Evolutionary conservation across 2,888 invertebrate species (phyloP), one percentile per base, ranked within the genome.

Genomic region (Onchidella celtica): DNA sequence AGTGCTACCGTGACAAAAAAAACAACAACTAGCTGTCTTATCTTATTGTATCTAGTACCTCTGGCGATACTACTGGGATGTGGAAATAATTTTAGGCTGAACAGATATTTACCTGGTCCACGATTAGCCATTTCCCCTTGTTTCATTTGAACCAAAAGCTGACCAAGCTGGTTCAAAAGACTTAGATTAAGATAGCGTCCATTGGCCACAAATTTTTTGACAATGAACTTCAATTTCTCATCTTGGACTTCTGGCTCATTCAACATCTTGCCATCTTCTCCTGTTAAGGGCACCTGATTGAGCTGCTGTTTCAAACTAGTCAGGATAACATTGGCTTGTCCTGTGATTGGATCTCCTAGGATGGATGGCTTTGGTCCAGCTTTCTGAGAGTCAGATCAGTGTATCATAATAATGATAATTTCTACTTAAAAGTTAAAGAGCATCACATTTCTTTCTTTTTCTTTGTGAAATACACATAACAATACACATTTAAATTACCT

Each of bases 291-390:
- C 57, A 82, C 78, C 70, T 84, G 82, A 65, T 85, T 85, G 74
- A 89, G 82, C 77, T 89, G 88, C 68, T 86, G 83, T 73, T 87
- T 85, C 24, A 94, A 90, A 87, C 93, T 94, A 86, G 94, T 93
- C 34, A 94, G 90, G 38, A 94, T 93, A 27, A 90, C 88, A 79
- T 89, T 90, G 55, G 92, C 90, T 81, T 91, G 90, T 1, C 90
- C 89, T n/a, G 90, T 89, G 84, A 91, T 70, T 11, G 92, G 92
- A 77, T 92, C 90, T n/a, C 92, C 91, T 21, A 94, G 89, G 36
- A 94, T 90, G 9, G 94, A 90, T 14, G 89, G 88, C 72, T 86
- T 88, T 11, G 72, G 74, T 21, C 63, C 29, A 27, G 21, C n/a
- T 34, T 36, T 59, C 78, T 78, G 70, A 9, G 40, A 47, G n/a